Evolutionary conservation across 2,797 vertebrate species (phyloP).

Genomic region (Craterocephalus amniculus): DNA sequence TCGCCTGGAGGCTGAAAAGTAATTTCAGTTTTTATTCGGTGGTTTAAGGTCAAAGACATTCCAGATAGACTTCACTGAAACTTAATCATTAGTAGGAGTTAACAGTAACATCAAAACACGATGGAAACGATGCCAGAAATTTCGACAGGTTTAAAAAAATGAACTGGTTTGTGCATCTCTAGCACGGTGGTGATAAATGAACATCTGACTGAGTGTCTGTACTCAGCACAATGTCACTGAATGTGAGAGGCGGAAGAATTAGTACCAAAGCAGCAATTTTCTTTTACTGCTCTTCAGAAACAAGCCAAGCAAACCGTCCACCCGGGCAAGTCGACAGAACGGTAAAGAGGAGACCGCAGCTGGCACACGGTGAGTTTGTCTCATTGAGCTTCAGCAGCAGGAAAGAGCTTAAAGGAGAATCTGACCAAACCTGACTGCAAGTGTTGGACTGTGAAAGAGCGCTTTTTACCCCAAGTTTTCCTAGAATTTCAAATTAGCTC

Average conservation of each 20-base stretch:
- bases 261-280: constrained; percentile 53
- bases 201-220: neutral
- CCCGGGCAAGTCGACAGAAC: constrained; percentile 88
- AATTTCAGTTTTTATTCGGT: constrained; percentile 31
- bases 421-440: constrained; percentile 36
- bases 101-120: neutral
- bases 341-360: constrained; percentile 80
- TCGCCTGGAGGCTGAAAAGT: constrained; percentile 93
- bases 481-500: constrained; percentile 47
- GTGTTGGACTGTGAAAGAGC: constrained; percentile 46
- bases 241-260: constrained; percentile 27
- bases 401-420: constrained; percentile 40
- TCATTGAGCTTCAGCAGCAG: constrained; percentile 46
- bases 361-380: constrained; percentile 79
- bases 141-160: neutral
- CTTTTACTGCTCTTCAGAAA: constrained; percentile 83
- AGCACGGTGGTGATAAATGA: neutral
- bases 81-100: neutral
- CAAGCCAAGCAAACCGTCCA: constrained; percentile 89
- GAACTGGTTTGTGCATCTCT: neutral
- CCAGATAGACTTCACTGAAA: neutral
- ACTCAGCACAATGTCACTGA: neutral
- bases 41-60: neutral
- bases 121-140: neutral
- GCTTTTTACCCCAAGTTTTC: constrained; percentile 58